These are phyloP conservation scores for Pseudococcus jackbeardsleyi DNA, from an alignment of 2,888 invertebrate genomes.

Conservation along the genomic window DNA sequence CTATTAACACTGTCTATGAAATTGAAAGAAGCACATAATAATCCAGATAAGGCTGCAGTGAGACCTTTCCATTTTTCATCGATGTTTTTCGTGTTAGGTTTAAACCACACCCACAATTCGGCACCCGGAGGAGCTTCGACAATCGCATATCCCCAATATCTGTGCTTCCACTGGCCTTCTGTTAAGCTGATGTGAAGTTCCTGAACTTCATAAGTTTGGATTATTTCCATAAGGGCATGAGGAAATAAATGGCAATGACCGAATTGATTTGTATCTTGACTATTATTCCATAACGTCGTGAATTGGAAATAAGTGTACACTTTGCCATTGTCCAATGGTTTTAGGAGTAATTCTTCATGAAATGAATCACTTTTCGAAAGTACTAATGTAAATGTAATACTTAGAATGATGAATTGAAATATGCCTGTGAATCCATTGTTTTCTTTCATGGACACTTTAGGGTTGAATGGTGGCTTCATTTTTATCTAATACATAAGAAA, in stretches of 20 bases:
- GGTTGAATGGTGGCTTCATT: neutral
- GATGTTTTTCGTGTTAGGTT: slow-evolving; percentile 75
- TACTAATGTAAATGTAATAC: neutral
- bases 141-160: slow-evolving; percentile 94
- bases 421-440: neutral
- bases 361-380: slow-evolving; percentile 76
- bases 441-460: neutral
- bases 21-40: slow-evolving; percentile 96
- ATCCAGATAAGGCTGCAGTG: slow-evolving; percentile 91
- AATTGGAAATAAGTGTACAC: slow-evolving; percentile 94
- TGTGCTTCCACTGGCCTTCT: slow-evolving; percentile 93
- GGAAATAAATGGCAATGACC: slow-evolving; percentile 80
- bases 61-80: slow-evolving; percentile 90
- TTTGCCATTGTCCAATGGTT: slow-evolving; percentile 86
- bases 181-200: slow-evolving; percentile 93
- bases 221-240: slow-evolving; percentile 88
- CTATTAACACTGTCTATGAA: slow-evolving; percentile 90
- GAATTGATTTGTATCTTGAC: slow-evolving; percentile 71
- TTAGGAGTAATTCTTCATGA: slow-evolving; percentile 89
- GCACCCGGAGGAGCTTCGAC: slow-evolving; percentile 93
- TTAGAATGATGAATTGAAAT: neutral
- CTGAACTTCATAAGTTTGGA: slow-evolving; percentile 85
- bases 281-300: slow-evolving; percentile 81
- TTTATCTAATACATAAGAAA: neutral
- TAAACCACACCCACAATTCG: slow-evolving; percentile 95